These are phyloP conservation scores for Xenus cinereus DNA, from an alignment of 2,113 vertebrate species.

Conservation along the genomic window DNA sequence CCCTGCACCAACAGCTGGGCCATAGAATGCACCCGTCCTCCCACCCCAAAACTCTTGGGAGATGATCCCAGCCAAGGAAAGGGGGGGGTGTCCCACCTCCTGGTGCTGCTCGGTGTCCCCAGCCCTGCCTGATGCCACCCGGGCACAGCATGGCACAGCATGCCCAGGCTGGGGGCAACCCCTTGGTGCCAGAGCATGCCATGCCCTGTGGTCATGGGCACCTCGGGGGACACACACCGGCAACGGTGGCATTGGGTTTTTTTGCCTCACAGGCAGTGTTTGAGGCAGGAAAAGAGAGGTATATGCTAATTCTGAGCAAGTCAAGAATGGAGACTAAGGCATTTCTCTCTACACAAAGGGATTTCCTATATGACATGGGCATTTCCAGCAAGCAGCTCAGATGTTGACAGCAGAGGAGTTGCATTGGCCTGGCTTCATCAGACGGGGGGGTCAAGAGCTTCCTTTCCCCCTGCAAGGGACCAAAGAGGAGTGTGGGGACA, in stretches of 20 bases:
- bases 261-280: accelerated
- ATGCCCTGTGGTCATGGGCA: no score
- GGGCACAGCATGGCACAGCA: accelerated
- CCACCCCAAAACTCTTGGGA: background rate
- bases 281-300: background rate
- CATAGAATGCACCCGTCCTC: background rate
- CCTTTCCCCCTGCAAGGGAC: background rate
- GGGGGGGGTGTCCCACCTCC: background rate
- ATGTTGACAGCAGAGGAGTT: background rate
- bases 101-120: background rate
- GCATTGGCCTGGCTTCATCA: background rate
- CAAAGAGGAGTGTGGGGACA: background rate
- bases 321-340: background rate
- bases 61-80: background rate
- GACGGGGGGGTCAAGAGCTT: background rate
- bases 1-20: background rate
- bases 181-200: background rate
- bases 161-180: background rate
- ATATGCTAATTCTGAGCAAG: background rate
- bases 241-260: background rate
- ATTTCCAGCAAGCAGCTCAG: background rate
- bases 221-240: accelerated
- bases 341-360: background rate
- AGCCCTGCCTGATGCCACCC: accelerated
- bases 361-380: background rate